Percentiles rank a stretch among this genome's conserved stretches.
phyloP scores from a whole-genome alignment of 2,113 vertebrate species.

The Calidris pugnax region DNA sequence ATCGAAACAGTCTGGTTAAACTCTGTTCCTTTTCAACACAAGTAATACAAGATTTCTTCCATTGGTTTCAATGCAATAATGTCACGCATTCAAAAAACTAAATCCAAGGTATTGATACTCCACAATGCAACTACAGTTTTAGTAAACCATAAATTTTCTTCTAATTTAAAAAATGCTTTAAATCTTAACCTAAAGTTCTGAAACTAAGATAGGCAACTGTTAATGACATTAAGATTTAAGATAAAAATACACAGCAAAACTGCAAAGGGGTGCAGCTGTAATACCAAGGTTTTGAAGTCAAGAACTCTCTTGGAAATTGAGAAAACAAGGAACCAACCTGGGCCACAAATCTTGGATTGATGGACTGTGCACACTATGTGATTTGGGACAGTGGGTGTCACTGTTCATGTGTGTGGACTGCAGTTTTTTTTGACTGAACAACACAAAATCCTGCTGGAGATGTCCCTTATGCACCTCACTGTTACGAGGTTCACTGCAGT shows the following conservation, averaged over 20 bases:
- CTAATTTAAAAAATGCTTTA: neutral
- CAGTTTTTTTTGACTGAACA: neutral
- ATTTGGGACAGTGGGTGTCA: neutral
- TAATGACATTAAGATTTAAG: neutral
- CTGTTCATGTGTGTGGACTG: neutral
- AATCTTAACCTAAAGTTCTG: neutral
- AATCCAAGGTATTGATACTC: neutral
- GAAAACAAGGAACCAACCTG: neutral
- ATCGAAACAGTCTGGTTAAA: neutral
- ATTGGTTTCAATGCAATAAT: neutral
- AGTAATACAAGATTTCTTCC: neutral
- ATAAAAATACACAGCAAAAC: neutral
- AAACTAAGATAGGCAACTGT: neutral
- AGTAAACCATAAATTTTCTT: neutral
- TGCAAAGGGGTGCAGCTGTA: neutral
- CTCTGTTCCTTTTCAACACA: neutral
- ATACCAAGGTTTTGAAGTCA: neutral
- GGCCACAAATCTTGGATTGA: neutral
- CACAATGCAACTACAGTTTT: neutral
- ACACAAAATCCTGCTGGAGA: neutral
- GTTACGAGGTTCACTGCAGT: neutral
- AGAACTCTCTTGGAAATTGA: neutral
- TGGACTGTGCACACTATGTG: rapidly evolving
- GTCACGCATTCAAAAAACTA: neutral
- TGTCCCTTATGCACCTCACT: neutral